Evolutionary conservation across 1,140 invertebrate genomes (phyloP), one percentile per base, ranked within the genome.

Genomic region (Aphidius gifuensis): DNA sequence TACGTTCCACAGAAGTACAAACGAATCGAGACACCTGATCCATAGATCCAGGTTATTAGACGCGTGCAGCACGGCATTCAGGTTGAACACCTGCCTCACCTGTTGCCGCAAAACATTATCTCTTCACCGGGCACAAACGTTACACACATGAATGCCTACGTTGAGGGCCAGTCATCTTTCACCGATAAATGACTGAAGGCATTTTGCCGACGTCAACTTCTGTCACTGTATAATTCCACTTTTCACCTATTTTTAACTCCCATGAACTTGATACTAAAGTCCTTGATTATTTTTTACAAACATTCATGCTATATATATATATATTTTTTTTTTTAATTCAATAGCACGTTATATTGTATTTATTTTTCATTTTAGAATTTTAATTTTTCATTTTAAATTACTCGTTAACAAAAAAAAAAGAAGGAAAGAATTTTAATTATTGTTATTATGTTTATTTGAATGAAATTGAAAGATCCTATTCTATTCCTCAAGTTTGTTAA

Each of bases 91-190:
- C 79, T 81, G 79, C 74, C 71, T 80, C 78, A 81, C 79, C 79
- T 81, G 79, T 81, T 80, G 78, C 78, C 67, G 75, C 77, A 80
- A 80, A 80, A 80, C 79, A 79, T 79, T 80, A 79, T 80, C 76
- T 68, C 64, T 65, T 51, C 43, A 46, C 55, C 61, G 59, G 8
- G 40, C 7, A 9, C n/a, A 42, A 23, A 23, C 43, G 57, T 60
- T 50, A 60, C 58, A 43, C 23, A 32, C 43, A 61, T 65, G 60
- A 65, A 64, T 66, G 59, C 64, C 55, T 64, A 42, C 53, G 59
- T 9, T 21, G 61, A 47, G 66, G 64, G 67, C 23, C 65, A 72
- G 67, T 75, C 71, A 74, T 74, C 74, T 71, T 68, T 72, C 72
- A 73, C 69, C 74, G 69, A 77, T 78, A 76, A 77, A 76, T 75